Evolutionary conservation across 2,113 vertebrate species (phyloP).

Genomic region (Nyctereutes procyonoides): DNA sequence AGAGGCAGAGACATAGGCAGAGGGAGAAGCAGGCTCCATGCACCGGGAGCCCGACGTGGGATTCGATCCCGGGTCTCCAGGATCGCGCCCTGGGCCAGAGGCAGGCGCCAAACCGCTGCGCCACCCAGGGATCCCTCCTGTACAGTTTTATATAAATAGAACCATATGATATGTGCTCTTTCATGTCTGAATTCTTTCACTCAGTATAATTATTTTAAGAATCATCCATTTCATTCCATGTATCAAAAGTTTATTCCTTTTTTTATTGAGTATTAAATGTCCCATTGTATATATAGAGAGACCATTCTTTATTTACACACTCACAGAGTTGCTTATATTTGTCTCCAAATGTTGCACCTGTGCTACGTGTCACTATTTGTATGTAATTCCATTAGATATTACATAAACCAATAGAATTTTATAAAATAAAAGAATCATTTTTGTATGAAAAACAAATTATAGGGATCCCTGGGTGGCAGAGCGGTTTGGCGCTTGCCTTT

Average conservation of each 20-base stretch:
- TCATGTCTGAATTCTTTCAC: background rate
- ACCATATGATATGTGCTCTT: background rate
- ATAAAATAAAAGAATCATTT: background rate
- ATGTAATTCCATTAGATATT: background rate
- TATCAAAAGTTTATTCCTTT: background rate
- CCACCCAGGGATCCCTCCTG: too few relatives aligned
- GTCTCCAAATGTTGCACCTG: background rate
- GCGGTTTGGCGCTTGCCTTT: too few relatives aligned
- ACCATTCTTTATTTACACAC: background rate
- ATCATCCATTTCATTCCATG: background rate
- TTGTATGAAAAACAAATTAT: background rate
- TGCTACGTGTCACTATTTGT: background rate
- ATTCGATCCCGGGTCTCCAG: too few relatives aligned
- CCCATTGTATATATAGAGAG: background rate
- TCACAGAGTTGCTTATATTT: background rate
- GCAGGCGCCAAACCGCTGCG: too few relatives aligned
- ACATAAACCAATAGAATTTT: background rate
- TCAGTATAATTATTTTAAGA: background rate
- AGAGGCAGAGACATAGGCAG: too few relatives aligned
- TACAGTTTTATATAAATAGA: background rate
- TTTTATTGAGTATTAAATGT: background rate
- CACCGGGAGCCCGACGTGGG: too few relatives aligned
- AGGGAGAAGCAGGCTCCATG: too few relatives aligned
- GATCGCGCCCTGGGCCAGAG: too few relatives aligned
- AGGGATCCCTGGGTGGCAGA: too few relatives aligned